Conservation (phyloP, 2,113 vertebrate species). For the Epinephelus moara region DNA sequence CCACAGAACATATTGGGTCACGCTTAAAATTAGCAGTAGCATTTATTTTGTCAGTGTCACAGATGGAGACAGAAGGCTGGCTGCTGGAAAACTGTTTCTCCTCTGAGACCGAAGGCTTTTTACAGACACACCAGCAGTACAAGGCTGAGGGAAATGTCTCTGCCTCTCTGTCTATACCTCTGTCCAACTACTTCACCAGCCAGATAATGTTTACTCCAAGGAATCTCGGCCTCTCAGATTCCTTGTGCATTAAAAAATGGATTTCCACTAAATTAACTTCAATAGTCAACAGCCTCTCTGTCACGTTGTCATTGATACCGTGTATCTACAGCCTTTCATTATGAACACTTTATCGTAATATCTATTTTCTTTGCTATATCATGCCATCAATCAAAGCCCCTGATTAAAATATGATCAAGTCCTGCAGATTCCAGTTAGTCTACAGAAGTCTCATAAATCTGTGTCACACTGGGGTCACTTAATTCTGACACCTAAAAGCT, state of each 20-base stretch:
- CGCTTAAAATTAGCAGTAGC: slow-evolving; percentile 62
- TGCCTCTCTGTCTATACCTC: slow-evolving; percentile 23
- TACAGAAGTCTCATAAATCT: slow-evolving; percentile 45
- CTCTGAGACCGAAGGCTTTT: slow-evolving; percentile 55
- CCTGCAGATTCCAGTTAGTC: slow-evolving; percentile 34
- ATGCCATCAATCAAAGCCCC: slow-evolving; percentile 58
- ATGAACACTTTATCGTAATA: slow-evolving; percentile 36
- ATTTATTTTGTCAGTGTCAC: slow-evolving; percentile 59
- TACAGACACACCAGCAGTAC: slow-evolving; percentile 27
- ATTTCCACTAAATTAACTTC: slow-evolving; percentile 13
- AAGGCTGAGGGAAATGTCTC: slow-evolving; percentile 20
- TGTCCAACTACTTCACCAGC: not conserved
- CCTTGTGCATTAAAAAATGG: slow-evolving; percentile 30
- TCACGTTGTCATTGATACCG: not conserved
- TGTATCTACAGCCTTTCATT: slow-evolving; percentile 23
- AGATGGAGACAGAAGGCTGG: slow-evolving; percentile 50
- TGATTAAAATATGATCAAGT: slow-evolving; percentile 62
- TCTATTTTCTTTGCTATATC: slow-evolving; percentile 35
- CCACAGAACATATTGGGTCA: slow-evolving; percentile 41
- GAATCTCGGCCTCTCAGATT: slow-evolving; percentile 41
- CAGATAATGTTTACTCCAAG: slow-evolving; percentile 54
- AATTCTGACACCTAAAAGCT: slow-evolving; percentile 46
- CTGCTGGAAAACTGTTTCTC: slow-evolving; percentile 22
- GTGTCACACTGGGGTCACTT: slow-evolving; percentile 32
- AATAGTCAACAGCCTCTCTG: slow-evolving; percentile 6